Evolutionary conservation across 2,888 invertebrate genomes (phyloP).

Genomic region (Hypsopygia costalis): DNA sequence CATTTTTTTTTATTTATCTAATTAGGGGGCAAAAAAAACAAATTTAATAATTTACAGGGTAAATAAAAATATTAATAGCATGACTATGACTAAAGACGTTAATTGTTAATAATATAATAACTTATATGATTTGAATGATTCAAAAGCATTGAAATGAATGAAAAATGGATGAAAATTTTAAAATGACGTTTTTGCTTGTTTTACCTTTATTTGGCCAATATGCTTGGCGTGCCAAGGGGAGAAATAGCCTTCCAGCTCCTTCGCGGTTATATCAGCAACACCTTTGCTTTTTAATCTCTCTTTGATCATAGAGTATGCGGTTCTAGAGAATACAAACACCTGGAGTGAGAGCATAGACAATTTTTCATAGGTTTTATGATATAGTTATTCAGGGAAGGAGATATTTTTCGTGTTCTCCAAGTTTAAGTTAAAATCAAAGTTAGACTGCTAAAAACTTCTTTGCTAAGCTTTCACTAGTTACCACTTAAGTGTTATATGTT

Average conservation of each 20-base stretch:
- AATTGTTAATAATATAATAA: too few species aligned
- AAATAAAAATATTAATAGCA: too few species aligned
- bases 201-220: conserved; percentile 87
- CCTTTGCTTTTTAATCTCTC: conserved; percentile 89
- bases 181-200: background rate
- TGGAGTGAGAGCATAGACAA: conserved; percentile 80
- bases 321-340: conserved; percentile 94
- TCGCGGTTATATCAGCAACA: conserved; percentile 86
- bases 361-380: conserved; percentile 22
- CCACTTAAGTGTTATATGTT: too few species aligned
- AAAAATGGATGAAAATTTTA: too few species aligned
- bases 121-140: too few species aligned
- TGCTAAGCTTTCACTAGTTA: conserved; percentile 7
- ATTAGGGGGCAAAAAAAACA: too few species aligned
- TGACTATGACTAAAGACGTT: too few species aligned
- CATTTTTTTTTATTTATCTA: too few species aligned
- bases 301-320: conserved; percentile 90
- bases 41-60: too few species aligned
- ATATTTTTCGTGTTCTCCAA: conserved; percentile 12
- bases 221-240: conserved; percentile 94
- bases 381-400: too few species aligned
- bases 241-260: conserved; percentile 90
- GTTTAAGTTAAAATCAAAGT: conserved; percentile 17
- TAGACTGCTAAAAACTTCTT: conserved; percentile 24
- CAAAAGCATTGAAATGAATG: too few species aligned